A percentile compares a stretch with the other conserved stretches of the same genome.
Conservation (phyloP, 2,888 invertebrate species). For the Phoronis australis region DNA sequence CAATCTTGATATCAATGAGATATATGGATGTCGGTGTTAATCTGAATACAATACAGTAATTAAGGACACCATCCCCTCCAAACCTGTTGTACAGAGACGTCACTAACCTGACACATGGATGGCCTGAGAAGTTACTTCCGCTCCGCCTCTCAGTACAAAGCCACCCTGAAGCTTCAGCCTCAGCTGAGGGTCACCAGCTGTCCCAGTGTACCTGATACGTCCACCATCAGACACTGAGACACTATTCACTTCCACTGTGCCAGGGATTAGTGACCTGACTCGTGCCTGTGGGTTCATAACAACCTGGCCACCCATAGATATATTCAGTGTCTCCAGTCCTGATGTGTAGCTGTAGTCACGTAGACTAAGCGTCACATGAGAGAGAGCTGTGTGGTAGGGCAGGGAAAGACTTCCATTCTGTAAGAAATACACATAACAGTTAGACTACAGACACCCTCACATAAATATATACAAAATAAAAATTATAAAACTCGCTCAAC, state of each 20-base stretch:
- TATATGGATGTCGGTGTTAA: no score
- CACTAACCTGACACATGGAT: no score
- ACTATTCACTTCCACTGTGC: constrained; percentile 20
- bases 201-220: constrained; percentile 22
- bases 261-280: constrained; percentile 9
- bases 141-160: constrained; percentile 25
- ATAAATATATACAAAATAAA: no score
- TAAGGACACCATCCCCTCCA: no score
- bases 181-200: constrained; percentile 17
- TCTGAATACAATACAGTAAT: no score
- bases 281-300: constrained; percentile 22
- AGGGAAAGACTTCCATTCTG: constrained; percentile 29
- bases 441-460: no score
- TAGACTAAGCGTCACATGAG: constrained; percentile 17
- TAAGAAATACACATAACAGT: no score
- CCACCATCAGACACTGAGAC: constrained; percentile 29
- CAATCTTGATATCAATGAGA: no score
- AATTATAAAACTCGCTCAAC: no score
- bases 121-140: constrained; percentile 20
- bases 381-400: constrained; percentile 27
- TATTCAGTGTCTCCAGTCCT: constrained; percentile 27
- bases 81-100: no score
- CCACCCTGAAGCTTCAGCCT: constrained; percentile 19
- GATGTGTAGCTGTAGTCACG: constrained; percentile 21
- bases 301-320: constrained; percentile 26